Base-by-base conservation (phyloP, 2,888 invertebrate genomes). In the Idaea dimidiata region DNA sequence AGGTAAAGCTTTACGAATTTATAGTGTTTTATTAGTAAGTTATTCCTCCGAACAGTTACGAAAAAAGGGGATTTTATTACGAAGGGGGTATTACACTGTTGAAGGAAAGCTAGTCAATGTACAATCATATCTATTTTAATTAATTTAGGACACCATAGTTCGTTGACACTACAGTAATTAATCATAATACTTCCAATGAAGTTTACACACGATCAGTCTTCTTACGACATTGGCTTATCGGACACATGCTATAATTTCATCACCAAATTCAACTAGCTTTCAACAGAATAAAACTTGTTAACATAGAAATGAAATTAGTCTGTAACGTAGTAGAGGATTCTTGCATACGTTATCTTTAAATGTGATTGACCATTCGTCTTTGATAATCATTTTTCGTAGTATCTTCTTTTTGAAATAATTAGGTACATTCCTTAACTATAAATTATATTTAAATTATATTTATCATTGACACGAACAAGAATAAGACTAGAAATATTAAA, bases 141-240 rank as follows among this genome's bases (percentile, higher is more conserved):
- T 55, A 55, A 55, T 55, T 55, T 55, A 17, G 10, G 16, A 55
- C 17, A 55, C 17, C 17, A 10, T 18, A 56, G 56, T 56, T 87
- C 89, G 83, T 81, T 87, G 88, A 86, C 87, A 81, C 79, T 71
- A 83, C 79, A 77, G 84, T 83, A 68, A 76, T 76, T 72, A 77
- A 77, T 81, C 82, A 82, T 74, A 84, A 82, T 85, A 68, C 69
- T 68, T 67, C 82, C 83, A 82, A 79, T 82, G 82, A 81, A 81
- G 81, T 76, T 78, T 82, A 60, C 64, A 58, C 55, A 57, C 70
- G 66, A 70, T 71, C 66, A 60, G 63, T 68, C 71, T 65, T 71
- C 63, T 68, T 70, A 66, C 70, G 65, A 70, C 68, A 70, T 63
- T 62, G 57, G 54, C 58, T 66, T 70, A 70, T 71, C 69, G 67